phyloP scores from a whole-genome alignment of 2,888 invertebrate species.

The Drosophila acutilabella region DNA sequence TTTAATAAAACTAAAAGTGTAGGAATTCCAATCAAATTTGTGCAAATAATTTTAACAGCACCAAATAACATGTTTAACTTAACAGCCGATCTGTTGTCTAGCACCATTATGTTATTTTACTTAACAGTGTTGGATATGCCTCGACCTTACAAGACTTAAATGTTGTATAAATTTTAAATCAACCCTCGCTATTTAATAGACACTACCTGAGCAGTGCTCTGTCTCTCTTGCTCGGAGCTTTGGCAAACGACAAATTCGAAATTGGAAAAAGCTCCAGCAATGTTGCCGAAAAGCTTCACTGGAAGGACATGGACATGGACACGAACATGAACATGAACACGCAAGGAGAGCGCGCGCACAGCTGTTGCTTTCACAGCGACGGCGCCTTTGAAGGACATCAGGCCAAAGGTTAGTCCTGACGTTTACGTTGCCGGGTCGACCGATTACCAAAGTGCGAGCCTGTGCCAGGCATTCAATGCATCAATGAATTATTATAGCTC shows the following conservation, averaged over 20 bases:
- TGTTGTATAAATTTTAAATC: neutral
- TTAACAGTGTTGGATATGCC: too few relatives aligned
- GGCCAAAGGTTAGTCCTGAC: slow-evolving; percentile 78
- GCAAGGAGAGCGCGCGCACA: slow-evolving; percentile 61
- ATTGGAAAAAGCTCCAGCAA: slow-evolving; percentile 58
- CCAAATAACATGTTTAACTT: too few relatives aligned
- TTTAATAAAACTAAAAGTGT: neutral
- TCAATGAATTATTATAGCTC: slow-evolving; percentile 77
- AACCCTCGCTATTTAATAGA: slow-evolving; percentile 28
- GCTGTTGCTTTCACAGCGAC: slow-evolving; percentile 79
- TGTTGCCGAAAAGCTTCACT: slow-evolving; percentile 41
- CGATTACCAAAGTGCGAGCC: slow-evolving; percentile 63
- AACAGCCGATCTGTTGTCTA: too few relatives aligned
- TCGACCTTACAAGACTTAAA: neutral
- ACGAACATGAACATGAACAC: slow-evolving; percentile 1
- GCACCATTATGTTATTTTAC: too few relatives aligned
- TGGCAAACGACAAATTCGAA: slow-evolving; percentile 48
- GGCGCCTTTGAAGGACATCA: slow-evolving; percentile 75
- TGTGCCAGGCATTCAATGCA: slow-evolving; percentile 72
- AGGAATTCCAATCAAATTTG: too few relatives aligned
- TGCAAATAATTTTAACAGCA: neutral
- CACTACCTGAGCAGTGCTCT: slow-evolving; percentile 21
- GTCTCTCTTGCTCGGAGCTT: slow-evolving; percentile 39
- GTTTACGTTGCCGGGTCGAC: slow-evolving; percentile 75
- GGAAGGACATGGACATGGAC: slow-evolving; percentile 36